Evolutionary conservation across 2,888 invertebrate genomes (phyloP), one percentile per base, ranked within the genome.

Genomic region (Elysia crispata): DNA sequence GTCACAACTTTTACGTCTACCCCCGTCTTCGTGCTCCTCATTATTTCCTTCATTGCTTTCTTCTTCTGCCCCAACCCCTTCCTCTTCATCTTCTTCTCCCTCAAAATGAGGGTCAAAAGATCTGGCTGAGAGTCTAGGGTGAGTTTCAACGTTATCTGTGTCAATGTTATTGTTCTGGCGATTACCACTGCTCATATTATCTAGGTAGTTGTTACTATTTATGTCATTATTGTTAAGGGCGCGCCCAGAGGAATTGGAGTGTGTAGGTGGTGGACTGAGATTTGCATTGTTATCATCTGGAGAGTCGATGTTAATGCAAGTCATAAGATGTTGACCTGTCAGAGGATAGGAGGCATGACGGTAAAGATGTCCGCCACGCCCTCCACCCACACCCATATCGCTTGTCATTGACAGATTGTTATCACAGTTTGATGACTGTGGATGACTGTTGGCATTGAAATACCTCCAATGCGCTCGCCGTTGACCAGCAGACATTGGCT

Each of bases 391-490:
- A 41, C 41, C 41, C 41, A 41, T 41, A 11, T 41, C 41, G 11
- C 41, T 41, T 15, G 57, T 31, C 50, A 54, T 76, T 8, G 80
- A 76, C 54, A 80, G 72, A 31, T 76, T 80, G 73, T 80, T 80
- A 64, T 80, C 80, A 60, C 80, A 80, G 54, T 80, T 80, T 6
- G 80, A 80, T 41, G 41, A 41, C 70, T 80, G 80, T 30, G 80
- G 80, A 64, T 80, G 80, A 31, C 76, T 76, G 76, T 80, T 80
- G 49, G 80, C 80, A 33, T 72, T 80, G 73, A 76, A 80, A 28
- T 80, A 80, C 28, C 80, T 50, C 80, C 80, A 80, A 54, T 80
- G 80, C 25, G 80, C 80, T 5, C 80, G 76, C 23, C 80, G 76
- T 60, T 80, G 80, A 13, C 80, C 80, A 0, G 80, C 80, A n/a